Conservation (phyloP, 1,140 invertebrate species). For the Lysiphlebus fabarum region DNA sequence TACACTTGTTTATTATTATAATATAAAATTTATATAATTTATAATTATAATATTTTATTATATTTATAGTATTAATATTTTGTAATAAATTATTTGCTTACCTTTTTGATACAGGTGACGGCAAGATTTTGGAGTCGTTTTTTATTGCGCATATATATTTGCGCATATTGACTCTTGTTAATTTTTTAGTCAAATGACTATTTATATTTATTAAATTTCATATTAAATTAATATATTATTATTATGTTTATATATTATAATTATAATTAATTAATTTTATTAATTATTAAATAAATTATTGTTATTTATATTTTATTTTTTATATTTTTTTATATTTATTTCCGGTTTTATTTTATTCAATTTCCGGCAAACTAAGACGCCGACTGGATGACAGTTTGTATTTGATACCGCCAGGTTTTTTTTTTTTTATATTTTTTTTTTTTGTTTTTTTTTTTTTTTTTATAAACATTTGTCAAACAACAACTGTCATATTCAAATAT, state of each 20-base stretch:
- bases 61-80: constrained; percentile 25
- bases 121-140: constrained; percentile 42
- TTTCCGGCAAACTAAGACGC: constrained; percentile 8
- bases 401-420: constrained; percentile 9
- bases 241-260: constrained; percentile 29
- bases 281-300: not conserved
- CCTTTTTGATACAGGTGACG: constrained; percentile 52
- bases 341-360: not conserved
- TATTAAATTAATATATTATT: no score
- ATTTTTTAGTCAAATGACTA: constrained; percentile 1
- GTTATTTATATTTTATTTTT: not conserved
- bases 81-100: constrained; percentile 35
- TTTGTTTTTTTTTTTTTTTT: not conserved
- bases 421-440: no score
- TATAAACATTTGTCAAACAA: not conserved
- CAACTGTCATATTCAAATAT: no score
- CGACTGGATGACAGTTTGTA: constrained; percentile 11
- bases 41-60: constrained; percentile 6
- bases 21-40: not conserved
- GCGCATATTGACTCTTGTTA: constrained; percentile 33
- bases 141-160: constrained; percentile 36
- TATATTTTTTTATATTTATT: not conserved
- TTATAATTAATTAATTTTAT: not conserved
- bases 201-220: no score
- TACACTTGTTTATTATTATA: constrained; percentile 21